These are phyloP conservation scores for Clarias batrachus DNA, from an alignment of 2,113 vertebrate species.

Conservation along the genomic window DNA sequence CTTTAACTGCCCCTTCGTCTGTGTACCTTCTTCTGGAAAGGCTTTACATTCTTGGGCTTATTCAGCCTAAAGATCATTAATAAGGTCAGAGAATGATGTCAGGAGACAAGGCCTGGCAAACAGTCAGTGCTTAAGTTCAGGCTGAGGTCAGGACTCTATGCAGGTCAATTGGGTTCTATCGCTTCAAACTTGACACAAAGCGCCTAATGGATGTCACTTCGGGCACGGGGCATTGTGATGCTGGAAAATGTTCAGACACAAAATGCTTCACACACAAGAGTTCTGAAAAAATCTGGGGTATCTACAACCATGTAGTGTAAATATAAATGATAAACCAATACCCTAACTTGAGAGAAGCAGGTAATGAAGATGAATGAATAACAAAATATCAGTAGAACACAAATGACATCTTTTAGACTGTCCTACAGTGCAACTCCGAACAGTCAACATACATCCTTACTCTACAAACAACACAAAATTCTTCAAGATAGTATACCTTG, in stretches of 20 bases:
- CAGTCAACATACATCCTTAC: not conserved
- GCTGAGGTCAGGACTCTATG: not conserved
- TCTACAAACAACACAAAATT: not conserved
- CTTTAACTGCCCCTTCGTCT: not conserved
- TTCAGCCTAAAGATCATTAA: not conserved
- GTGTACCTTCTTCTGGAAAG: not conserved
- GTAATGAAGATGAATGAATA: not conserved
- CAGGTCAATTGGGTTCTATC: not conserved
- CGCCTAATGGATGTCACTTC: not conserved
- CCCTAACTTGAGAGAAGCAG: not conserved
- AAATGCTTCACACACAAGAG: not conserved
- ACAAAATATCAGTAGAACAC: not conserved
- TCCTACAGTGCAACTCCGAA: not conserved
- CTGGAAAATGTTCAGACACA: too few species aligned
- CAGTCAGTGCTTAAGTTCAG: not conserved
- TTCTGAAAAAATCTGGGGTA: not conserved
- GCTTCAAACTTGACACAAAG: not conserved
- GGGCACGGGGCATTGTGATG: not conserved
- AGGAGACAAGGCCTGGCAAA: not conserved
- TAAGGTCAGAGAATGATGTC: not conserved
- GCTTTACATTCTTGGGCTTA: not conserved
- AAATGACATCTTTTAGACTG: not conserved
- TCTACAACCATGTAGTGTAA: not conserved
- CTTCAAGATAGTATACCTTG: not conserved
- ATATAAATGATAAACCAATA: not conserved